Conservation (phyloP, 2,797 vertebrate genomes). For the Cyclura pinguis region DNA sequence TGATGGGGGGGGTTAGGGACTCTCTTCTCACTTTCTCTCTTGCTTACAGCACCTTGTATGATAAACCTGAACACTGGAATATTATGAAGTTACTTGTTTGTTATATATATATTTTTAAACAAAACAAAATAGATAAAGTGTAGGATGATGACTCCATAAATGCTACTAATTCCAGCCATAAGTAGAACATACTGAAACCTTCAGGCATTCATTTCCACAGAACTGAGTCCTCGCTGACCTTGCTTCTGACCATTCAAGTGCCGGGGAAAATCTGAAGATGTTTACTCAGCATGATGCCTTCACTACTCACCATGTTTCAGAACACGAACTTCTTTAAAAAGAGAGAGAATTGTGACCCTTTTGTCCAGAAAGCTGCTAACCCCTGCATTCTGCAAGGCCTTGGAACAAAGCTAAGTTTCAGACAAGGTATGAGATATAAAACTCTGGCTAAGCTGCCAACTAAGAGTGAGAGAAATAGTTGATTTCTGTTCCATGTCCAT, state of each 20-base stretch:
- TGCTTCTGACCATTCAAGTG: background rate
- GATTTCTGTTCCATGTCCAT: background rate
- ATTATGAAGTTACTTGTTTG: background rate
- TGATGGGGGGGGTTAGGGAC: background rate
- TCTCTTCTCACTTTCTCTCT: background rate
- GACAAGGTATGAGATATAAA: background rate
- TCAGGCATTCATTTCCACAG: background rate
- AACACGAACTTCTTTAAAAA: background rate
- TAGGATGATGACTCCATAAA: slow-evolving; percentile 38
- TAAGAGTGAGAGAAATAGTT: background rate
- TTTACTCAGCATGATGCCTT: background rate
- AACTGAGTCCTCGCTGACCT: background rate
- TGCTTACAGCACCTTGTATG: slow-evolving; percentile 13
- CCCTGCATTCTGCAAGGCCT: background rate
- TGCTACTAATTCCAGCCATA: background rate
- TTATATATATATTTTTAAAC: background rate
- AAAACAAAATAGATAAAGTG: background rate
- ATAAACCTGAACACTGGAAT: slow-evolving; percentile 21
- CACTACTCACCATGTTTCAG: background rate
- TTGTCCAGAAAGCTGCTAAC: background rate
- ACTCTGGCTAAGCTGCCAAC: background rate
- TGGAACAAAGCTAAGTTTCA: background rate
- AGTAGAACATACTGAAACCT: background rate
- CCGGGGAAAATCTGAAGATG: background rate
- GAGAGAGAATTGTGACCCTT: background rate